These are phyloP conservation scores for Pseudorectes ferrugineus DNA, from an alignment of 2,113 vertebrate genomes.

Conservation along the genomic window DNA sequence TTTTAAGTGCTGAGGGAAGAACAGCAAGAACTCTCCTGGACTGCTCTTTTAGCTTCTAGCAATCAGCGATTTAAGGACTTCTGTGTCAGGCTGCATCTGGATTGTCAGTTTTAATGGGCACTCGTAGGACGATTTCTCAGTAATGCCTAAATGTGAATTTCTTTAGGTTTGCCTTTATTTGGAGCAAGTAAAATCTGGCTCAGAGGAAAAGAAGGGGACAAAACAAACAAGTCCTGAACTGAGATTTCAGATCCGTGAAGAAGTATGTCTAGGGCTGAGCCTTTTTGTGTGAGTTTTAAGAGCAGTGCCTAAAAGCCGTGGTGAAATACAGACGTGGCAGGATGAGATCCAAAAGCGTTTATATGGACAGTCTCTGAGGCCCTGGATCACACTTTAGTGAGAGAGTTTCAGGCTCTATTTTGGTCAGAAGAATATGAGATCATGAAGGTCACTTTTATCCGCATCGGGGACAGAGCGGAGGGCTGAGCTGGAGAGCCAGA, in stretches of 20 bases:
- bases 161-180: not conserved
- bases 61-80: not conserved
- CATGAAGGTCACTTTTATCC: not conserved
- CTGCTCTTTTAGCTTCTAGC: not conserved
- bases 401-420: not conserved
- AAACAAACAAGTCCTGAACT: not conserved
- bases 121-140: not conserved
- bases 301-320: not conserved
- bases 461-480: rapidly evolving
- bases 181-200: not conserved
- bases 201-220: not conserved
- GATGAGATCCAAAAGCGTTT: not conserved
- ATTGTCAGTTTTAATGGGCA: not conserved
- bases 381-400: not conserved
- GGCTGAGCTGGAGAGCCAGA: not conserved
- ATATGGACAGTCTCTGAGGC: not conserved
- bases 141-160: not conserved
- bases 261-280: not conserved
- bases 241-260: not conserved
- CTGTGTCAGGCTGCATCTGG: not conserved
- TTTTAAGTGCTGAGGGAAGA: not conserved
- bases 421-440: not conserved
- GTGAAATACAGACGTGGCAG: not conserved
- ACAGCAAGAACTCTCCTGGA: not conserved
- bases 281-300: not conserved